phyloP scores from a whole-genome alignment of 1,140 invertebrate genomes.

The Caenorhabditis briggsae region DNA sequence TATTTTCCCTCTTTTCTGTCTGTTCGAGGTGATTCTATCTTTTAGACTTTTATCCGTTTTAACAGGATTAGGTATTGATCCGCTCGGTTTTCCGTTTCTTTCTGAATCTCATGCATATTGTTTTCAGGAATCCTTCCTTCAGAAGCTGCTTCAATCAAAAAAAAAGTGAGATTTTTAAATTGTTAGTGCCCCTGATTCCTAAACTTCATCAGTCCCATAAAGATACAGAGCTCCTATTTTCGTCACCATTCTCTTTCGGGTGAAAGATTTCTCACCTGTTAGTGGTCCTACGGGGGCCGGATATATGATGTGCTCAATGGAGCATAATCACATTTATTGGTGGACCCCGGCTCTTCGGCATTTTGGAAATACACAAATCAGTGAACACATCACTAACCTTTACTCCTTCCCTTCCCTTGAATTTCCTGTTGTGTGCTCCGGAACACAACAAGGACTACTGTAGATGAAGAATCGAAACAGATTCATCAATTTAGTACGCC shows the following conservation, averaged over 20 bases:
- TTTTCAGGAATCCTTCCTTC: too few species aligned
- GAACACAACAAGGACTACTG: not conserved
- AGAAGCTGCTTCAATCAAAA: too few species aligned
- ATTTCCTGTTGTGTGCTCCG: not conserved
- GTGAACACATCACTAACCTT: conserved; percentile 48
- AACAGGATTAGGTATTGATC: not conserved
- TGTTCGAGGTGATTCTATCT: not conserved
- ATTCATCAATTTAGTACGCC: too few species aligned
- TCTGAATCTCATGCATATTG: too few species aligned
- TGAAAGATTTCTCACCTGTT: not conserved
- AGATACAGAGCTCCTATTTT: too few species aligned
- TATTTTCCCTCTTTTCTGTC: not conserved
- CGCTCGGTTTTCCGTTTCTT: too few species aligned
- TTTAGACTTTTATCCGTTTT: not conserved
- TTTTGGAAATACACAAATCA: conserved; percentile 23
- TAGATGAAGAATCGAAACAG: not conserved
- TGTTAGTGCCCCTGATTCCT: too few species aligned
- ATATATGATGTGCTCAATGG: conserved; percentile 54
- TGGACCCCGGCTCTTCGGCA: not conserved
- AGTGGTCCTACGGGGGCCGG: not conserved
- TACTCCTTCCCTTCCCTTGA: not conserved
- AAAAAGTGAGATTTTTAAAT: too few species aligned
- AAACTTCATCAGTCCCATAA: too few species aligned
- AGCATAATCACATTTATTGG: not conserved
- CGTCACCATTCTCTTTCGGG: not conserved